A percentile compares a stretch with the other conserved stretches of the same genome.
Evolutionary conservation across 1,140 invertebrate genomes (phyloP).

Genomic region (Drosophila gunungcola): DNA sequence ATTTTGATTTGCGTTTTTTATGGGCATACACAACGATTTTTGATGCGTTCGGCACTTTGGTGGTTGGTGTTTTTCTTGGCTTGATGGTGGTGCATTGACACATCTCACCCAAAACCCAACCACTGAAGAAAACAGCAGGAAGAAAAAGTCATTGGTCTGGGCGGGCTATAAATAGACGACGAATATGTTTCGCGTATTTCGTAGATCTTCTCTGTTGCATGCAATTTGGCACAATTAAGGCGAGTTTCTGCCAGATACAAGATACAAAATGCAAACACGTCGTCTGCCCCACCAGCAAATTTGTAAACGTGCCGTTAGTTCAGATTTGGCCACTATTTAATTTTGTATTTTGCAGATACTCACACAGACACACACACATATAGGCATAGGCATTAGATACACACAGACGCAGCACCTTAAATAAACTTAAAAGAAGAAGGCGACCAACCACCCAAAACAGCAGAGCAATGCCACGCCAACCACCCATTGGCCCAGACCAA

Average conservation of each 20-base stretch:
- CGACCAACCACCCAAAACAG: conserved; percentile 35
- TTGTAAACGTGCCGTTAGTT: conserved; percentile 68
- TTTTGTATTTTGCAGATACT: conserved; percentile 60
- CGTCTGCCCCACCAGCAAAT: conserved; percentile 23
- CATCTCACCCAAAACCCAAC: conserved; percentile 25
- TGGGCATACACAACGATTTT: conserved; percentile 35
- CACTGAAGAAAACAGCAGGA: conserved; percentile 27
- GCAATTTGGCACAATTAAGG: conserved; percentile 72
- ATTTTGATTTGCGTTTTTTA: conserved; percentile 33
- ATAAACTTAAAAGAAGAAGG: conserved; percentile 49
- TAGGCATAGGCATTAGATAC: conserved; percentile 41
- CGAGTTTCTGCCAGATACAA: conserved; percentile 46
- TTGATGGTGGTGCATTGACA: conserved; percentile 61
- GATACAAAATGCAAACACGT: conserved; percentile 21
- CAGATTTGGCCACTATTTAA: conserved; percentile 63
- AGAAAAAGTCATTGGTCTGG: conserved; percentile 29
- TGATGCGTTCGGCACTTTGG: conserved; percentile 35
- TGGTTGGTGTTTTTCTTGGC: conserved; percentile 30
- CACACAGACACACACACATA: conserved; percentile 8
- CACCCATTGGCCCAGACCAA: conserved; percentile 29
- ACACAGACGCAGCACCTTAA: conserved; percentile 42
- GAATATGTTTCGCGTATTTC: conserved; percentile 10
- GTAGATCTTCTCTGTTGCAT: conserved; percentile 23
- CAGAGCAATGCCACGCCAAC: conserved; percentile 9
- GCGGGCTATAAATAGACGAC: conserved; percentile 37